Evolutionary conservation across 2,113 vertebrate species (phyloP).

Genomic region (Lagopus leucura): DNA sequence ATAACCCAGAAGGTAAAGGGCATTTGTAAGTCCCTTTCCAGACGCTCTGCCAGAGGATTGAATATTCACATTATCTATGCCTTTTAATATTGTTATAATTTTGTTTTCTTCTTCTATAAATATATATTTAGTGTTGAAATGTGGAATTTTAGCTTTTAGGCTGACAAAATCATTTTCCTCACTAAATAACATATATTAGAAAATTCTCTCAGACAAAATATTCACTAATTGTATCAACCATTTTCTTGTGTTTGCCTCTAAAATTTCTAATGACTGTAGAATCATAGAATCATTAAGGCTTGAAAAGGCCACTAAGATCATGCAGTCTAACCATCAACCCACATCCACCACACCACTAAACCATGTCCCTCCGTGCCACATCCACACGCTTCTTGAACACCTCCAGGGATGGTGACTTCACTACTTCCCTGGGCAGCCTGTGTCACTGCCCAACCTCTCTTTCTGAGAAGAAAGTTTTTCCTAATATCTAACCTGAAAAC

Average conservation of each 20-base stretch:
- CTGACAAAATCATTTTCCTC: neutral
- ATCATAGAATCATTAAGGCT: too few relatives aligned
- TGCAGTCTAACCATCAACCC: too few relatives aligned
- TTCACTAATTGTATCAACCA: slow-evolving; percentile 4
- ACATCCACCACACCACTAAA: too few relatives aligned
- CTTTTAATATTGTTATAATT: neutral
- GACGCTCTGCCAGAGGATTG: neutral
- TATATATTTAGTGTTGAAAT: neutral
- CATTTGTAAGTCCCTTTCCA: slow-evolving; percentile 13
- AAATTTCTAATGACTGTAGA: neutral
- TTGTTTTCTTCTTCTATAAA: neutral
- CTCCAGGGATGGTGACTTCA: too few relatives aligned
- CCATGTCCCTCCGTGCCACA: too few relatives aligned
- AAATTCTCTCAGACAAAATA: slow-evolving; percentile 26
- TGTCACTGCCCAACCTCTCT: too few relatives aligned
- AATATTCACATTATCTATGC: neutral
- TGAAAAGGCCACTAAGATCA: too few relatives aligned
- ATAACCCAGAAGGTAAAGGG: neutral
- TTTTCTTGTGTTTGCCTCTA: slow-evolving; percentile 3
- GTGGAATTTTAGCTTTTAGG: neutral
- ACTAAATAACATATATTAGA: slow-evolving; percentile 20
- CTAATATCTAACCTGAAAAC: too few relatives aligned
- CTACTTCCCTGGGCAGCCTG: too few relatives aligned
- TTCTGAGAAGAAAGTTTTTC: too few relatives aligned
- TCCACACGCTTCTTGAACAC: too few relatives aligned